phyloP scores from a whole-genome alignment of 2,888 invertebrate genomes.

The Acrobasis suavella region DNA sequence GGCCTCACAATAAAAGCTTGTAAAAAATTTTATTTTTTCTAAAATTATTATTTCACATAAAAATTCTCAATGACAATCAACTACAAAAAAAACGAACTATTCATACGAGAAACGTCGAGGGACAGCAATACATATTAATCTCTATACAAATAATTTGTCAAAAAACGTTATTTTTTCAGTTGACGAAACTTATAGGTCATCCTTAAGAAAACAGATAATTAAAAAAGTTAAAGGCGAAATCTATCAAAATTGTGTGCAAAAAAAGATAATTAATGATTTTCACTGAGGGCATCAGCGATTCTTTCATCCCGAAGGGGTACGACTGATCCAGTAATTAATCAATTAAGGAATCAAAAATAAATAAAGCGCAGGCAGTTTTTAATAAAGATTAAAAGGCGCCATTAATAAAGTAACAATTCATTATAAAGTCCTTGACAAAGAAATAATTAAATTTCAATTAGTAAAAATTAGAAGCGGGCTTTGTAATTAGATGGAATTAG shows the following conservation, averaged over 20 bases:
- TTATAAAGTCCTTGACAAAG: constrained; percentile 22
- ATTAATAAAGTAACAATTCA: constrained; percentile 24
- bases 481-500: neutral
- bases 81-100: no score
- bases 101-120: no score
- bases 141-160: no score
- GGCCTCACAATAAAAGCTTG: no score
- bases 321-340: constrained; percentile 18
- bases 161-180: no score
- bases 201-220: neutral
- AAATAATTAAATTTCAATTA: constrained; percentile 25
- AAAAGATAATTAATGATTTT: constrained; percentile 18
- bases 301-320: constrained; percentile 12
- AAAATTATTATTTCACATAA: no score
- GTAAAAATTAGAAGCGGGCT: neutral
- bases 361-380: constrained; percentile 21
- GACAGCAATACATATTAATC: no score
- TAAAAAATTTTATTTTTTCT: no score
- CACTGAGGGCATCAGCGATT: neutral
- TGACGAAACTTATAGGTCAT: no score
- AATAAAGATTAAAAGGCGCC: constrained; percentile 24
- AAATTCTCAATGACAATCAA: no score
- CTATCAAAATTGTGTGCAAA: neutral
- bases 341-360: constrained; percentile 23
- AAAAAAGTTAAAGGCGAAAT: neutral